Conservation (phyloP, 2,888 invertebrate genomes). For the Monopis laevigella region DNA sequence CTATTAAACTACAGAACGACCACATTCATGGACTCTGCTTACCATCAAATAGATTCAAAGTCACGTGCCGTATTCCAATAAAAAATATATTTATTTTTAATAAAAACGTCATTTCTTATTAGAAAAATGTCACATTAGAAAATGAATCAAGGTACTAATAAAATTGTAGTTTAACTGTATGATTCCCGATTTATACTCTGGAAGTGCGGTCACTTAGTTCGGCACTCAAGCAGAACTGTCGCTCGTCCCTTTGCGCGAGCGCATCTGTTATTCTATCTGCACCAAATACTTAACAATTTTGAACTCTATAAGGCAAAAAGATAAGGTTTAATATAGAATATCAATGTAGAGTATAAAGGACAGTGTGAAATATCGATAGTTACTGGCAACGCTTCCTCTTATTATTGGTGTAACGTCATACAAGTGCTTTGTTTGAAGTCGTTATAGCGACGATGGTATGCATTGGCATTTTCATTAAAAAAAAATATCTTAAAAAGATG, state of each 20-base stretch:
- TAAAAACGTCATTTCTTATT: not conserved
- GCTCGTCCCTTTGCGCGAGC: not conserved
- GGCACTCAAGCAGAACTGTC: constrained; percentile 6
- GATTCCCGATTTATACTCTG: constrained; percentile 2
- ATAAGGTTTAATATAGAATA: no score
- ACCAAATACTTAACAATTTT: not conserved
- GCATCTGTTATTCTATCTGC: not conserved
- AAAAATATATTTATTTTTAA: no score
- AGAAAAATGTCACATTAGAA: not conserved
- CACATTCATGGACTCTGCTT: no score
- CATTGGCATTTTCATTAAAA: no score
- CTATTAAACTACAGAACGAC: no score
- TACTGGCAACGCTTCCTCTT: constrained; percentile 6
- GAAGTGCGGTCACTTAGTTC: constrained; percentile 5
- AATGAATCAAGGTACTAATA: not conserved
- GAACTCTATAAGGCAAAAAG: no score
- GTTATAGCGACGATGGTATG: not conserved
- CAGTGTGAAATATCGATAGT: constrained; percentile 4
- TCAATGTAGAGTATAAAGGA: no score
- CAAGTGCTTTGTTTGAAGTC: constrained; percentile 7
- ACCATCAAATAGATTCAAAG: no score
- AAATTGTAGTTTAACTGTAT: not conserved
- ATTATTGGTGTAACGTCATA: constrained; percentile 4
- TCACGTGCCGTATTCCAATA: no score
- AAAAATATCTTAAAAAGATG: no score